These are phyloP conservation scores for Venusia cambrica DNA, from an alignment of 2,888 invertebrate species.

Conservation along the genomic window DNA sequence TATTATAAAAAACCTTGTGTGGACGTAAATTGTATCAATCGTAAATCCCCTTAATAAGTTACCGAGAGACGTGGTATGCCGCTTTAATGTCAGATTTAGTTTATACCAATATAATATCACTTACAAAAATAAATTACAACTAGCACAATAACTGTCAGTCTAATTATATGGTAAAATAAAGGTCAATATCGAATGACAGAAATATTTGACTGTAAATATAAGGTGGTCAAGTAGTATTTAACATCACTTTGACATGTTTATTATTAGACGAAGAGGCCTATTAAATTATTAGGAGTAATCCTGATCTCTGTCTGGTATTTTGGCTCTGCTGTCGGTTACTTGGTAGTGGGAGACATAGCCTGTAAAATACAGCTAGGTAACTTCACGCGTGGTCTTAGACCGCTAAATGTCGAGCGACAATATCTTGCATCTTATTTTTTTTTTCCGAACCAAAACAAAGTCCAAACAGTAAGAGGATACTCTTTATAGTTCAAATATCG, in stretches of 20 bases:
- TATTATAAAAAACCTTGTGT: slow-evolving; percentile 59
- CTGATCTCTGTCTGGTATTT: slow-evolving; percentile 63
- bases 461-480: too few relatives aligned
- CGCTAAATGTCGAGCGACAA: too few relatives aligned
- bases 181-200: slow-evolving; percentile 21
- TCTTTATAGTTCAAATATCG: too few relatives aligned
- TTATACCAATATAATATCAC: slow-evolving; percentile 62
- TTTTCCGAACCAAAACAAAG: too few relatives aligned
- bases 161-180: slow-evolving; percentile 31
- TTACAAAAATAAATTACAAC: slow-evolving; percentile 32
- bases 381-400: too few relatives aligned
- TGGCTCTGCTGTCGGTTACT: slow-evolving; percentile 56
- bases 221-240: slow-evolving; percentile 59
- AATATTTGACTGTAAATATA: slow-evolving; percentile 30
- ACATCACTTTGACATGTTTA: slow-evolving; percentile 74
- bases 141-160: slow-evolving; percentile 9
- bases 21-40: slow-evolving; percentile 67
- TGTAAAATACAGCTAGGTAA: slow-evolving; percentile 1
- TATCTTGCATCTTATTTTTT: too few relatives aligned
- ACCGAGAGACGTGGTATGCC: slow-evolving; percentile 58
- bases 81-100: slow-evolving; percentile 71
- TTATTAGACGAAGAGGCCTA: slow-evolving; percentile 73
- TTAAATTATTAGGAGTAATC: slow-evolving; percentile 77
- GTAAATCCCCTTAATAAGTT: slow-evolving; percentile 71
- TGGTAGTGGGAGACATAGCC: slow-evolving; percentile 35